Base-by-base conservation (phyloP, 37 sponge, comb jelly and placozoan genomes). In the Aphrocallistes beatrix region DNA sequence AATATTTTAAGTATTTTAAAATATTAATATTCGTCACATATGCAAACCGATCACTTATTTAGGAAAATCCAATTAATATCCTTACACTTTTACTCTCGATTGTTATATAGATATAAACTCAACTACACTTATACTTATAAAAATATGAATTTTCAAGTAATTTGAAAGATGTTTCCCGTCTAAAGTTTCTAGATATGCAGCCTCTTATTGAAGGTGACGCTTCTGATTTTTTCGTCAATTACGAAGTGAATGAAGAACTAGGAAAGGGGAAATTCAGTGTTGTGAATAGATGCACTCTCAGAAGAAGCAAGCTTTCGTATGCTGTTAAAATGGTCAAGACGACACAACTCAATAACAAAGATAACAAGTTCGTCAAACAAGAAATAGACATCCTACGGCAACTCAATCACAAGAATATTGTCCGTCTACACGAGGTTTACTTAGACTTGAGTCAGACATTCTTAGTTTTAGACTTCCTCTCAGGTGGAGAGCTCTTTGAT, bases 401-500 rank as follows among this genome's bases (percentile, higher is more conserved):
- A 81, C 69, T 88, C n/a, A 39, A 85, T 13, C 88, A 88, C 39
- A 38, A 45, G 1, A 84, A 88, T 40, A 88, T 88, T 6, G 87
- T 87, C 37, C 87, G 82, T 37, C 39, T 87, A 23, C 83, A 87
- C 45, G 82, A 87, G 34, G 39, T 82, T 28, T 87, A 50, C 51
- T 82, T 83, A 10, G 83, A 82, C 28, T 21, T 32, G 23, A 37
- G 1, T 30, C 37, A 30, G 36, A 19, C 49, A 13, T 87, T 82
- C 32, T 23, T 87, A 51, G 47, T 87, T 37, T 49, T 87, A 37
- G 87, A 87, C 37, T 42, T 81, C 37, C 83, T 87, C 48, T 85
- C 88, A 37, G 88, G 88, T 13, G 88, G 88, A 1, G 88, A 88
- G 19, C 38, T 88, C 1, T 88, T 88, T 88, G 88, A 88, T 16